phyloP scores from a whole-genome alignment of 2,113 vertebrate species.

The Eulemur rufifrons region DNA sequence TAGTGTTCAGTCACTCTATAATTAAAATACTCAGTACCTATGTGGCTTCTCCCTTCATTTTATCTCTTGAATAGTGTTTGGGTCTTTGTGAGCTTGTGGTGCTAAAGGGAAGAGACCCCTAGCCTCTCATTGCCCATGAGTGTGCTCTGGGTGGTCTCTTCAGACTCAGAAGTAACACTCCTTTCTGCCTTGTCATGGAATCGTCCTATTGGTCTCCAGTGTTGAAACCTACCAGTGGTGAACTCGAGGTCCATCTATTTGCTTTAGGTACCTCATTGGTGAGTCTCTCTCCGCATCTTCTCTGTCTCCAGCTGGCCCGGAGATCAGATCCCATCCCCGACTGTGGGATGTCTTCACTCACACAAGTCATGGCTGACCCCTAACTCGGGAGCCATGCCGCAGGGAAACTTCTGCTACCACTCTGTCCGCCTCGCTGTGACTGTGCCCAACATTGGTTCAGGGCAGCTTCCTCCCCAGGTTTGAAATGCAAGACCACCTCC shows the following conservation, averaged over 20 bases:
- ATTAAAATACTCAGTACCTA: neutral
- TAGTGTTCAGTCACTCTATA: neutral
- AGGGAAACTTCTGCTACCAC: neutral
- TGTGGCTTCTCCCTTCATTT: neutral
- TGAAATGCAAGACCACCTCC: neutral
- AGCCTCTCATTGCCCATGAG: neutral
- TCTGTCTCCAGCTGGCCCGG: neutral
- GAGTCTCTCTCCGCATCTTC: neutral
- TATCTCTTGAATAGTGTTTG: neutral
- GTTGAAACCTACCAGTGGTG: neutral
- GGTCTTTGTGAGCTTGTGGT: neutral
- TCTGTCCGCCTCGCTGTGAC: neutral
- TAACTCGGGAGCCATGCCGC: neutral
- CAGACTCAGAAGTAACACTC: neutral
- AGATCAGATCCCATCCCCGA: neutral
- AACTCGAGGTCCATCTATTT: neutral
- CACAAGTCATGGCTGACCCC: no score
- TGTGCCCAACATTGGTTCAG: neutral
- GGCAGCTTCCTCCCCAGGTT: neutral
- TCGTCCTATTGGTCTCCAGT: neutral
- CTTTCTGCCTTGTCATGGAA: neutral
- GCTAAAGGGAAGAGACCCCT: neutral
- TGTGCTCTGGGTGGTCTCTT: neutral
- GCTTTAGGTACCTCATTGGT: neutral
- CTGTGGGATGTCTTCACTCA: neutral